Conservation (phyloP, 1,140 invertebrate species). For the Rhopalosiphum padi region DNA sequence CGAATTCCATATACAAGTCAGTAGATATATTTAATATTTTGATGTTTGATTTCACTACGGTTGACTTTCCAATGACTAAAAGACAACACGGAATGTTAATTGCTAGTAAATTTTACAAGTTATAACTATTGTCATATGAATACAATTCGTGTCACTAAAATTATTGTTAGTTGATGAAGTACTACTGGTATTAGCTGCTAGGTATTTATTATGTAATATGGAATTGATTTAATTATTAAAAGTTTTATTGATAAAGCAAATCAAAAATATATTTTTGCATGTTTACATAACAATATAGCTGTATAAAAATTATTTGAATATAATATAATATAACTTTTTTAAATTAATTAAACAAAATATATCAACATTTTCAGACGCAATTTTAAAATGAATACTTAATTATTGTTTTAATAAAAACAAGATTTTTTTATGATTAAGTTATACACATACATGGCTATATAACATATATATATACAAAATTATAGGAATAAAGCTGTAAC, state of each 20-base stretch:
- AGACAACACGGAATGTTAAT: not conserved
- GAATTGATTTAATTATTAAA: not conserved
- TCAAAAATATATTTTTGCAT: not conserved
- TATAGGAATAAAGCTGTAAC: not conserved
- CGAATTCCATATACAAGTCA: not conserved
- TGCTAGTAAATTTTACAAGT: not conserved
- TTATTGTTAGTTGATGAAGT: not conserved
- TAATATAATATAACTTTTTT: not conserved
- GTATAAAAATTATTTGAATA: not conserved
- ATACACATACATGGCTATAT: not conserved
- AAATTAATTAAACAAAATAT: not conserved
- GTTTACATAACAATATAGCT: not conserved
- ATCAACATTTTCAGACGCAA: not conserved
- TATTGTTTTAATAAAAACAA: not conserved
- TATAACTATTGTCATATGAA: not conserved
- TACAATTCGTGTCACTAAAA: not conserved
- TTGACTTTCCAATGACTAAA: constrained; percentile 29
- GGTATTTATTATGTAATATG: not conserved
- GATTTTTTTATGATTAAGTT: not conserved
- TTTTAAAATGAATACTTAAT: not conserved
- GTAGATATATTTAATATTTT: not conserved
- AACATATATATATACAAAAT: not conserved
- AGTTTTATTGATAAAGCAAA: not conserved
- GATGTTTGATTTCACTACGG: constrained; percentile 36
- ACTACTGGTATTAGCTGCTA: not conserved